Conservation (phyloP, 2,888 invertebrate species). For the Rhopalosiphum nymphaeae region DNA sequence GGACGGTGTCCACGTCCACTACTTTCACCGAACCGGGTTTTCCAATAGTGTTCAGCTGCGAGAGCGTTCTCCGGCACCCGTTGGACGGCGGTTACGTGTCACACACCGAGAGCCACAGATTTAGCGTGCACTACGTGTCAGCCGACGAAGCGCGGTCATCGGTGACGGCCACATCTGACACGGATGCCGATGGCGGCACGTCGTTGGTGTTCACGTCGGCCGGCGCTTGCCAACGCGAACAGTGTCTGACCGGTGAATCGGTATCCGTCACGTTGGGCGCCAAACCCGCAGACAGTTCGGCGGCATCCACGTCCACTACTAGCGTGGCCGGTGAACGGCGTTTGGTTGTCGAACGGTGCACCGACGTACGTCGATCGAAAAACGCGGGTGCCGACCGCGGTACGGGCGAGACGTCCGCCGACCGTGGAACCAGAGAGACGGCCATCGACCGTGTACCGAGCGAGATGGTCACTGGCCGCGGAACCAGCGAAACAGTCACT, state of each 20-base stretch:
- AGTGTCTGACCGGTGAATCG: conserved; percentile 14
- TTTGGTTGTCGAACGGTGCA: background rate
- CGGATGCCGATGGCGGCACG: background rate
- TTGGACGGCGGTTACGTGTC: conserved; percentile 63
- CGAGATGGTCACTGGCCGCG: background rate
- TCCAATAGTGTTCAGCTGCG: conserved; percentile 66
- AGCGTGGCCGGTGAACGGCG: background rate
- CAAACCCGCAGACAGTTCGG: background rate
- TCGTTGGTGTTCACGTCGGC: conserved; percentile 29
- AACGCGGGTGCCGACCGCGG: background rate
- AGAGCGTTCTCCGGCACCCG: conserved; percentile 66
- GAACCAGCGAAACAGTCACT: background rate
- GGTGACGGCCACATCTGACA: background rate
- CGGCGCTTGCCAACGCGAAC: conserved; percentile 3
- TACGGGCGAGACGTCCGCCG: background rate
- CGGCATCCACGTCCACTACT: background rate
- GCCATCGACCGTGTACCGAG: background rate
- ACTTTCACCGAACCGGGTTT: conserved; percentile 46
- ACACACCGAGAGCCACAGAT: conserved; percentile 65
- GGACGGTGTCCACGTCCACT: conserved; percentile 55
- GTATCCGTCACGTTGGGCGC: background rate
- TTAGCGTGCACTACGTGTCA: conserved; percentile 65
- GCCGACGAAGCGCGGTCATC: background rate
- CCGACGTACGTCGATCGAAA: background rate
- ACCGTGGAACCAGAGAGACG: background rate